phyloP scores from a whole-genome alignment of 2,797 vertebrate genomes.

The Helicolenus hilgendorfi region DNA sequence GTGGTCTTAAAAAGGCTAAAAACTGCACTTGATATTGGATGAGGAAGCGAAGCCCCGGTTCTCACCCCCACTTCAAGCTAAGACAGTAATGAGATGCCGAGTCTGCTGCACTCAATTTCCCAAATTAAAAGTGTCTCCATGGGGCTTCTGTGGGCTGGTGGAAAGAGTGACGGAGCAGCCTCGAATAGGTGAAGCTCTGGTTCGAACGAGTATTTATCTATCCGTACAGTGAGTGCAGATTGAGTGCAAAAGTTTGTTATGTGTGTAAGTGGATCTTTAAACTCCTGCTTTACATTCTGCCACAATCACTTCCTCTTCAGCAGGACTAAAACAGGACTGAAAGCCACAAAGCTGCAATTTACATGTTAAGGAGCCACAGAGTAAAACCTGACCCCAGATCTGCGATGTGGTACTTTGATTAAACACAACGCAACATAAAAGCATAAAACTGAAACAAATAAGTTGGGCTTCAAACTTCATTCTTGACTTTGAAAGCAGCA shows the following conservation, averaged over 20 bases:
- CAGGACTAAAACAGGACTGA: background rate
- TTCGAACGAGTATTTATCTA: background rate
- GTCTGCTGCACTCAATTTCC: constrained; percentile 39
- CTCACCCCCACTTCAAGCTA: constrained; percentile 20
- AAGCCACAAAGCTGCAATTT: background rate
- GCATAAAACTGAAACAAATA: background rate
- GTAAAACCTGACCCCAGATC: background rate
- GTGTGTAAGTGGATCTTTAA: background rate
- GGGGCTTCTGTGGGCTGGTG: constrained; percentile 21
- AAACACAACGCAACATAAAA: background rate
- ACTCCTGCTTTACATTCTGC: background rate
- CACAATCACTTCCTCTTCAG: background rate
- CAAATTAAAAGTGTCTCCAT: constrained; percentile 55
- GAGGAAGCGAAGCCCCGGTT: background rate
- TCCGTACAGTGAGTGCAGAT: background rate
- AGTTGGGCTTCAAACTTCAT: background rate
- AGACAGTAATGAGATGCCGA: constrained; percentile 47
- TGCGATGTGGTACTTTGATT: background rate
- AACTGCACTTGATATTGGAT: constrained; percentile 13
- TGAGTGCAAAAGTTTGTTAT: background rate
- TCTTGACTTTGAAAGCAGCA: background rate
- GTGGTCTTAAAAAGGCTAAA: constrained; percentile 16
- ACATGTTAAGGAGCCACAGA: background rate
- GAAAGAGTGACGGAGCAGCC: background rate
- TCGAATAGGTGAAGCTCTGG: background rate